These are phyloP conservation scores for Eciton burchellii DNA, from an alignment of 1,140 invertebrate species.

Conservation along the genomic window DNA sequence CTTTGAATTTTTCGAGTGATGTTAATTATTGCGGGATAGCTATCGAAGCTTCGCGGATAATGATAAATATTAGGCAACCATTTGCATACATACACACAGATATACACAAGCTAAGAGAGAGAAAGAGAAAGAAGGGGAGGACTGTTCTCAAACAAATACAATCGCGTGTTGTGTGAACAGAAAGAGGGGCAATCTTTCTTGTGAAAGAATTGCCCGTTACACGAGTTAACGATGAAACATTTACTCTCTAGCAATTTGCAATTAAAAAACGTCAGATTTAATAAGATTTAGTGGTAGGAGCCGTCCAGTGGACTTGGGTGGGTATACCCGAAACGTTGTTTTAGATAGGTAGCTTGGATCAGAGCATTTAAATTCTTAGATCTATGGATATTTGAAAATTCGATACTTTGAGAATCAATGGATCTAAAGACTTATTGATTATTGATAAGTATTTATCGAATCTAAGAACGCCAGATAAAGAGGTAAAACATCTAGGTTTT, in stretches of 20 bases:
- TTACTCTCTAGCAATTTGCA: constrained; percentile 71
- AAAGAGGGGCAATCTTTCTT: constrained; percentile 10
- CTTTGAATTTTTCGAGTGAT: constrained; percentile 30
- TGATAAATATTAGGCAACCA: constrained; percentile 21
- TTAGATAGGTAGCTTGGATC: constrained; percentile 48
- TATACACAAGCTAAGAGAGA: too few relatives aligned
- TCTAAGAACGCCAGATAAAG: constrained; percentile 6
- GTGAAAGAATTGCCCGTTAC: constrained; percentile 16
- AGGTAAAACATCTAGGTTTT: constrained; percentile 12
- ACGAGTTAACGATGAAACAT: constrained; percentile 61
- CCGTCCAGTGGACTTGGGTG: constrained; percentile 80
- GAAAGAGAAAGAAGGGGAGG: too few relatives aligned
- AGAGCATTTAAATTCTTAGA: constrained; percentile 28
- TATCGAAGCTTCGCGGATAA: constrained; percentile 37
- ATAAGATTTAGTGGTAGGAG: constrained; percentile 78
- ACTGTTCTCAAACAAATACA: constrained; percentile 37
- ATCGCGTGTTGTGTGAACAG: constrained; percentile 35
- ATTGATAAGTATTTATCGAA: constrained; percentile 1
- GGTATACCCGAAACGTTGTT: constrained; percentile 68
- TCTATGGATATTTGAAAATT: constrained; percentile 40
- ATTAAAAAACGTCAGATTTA: constrained; percentile 63
- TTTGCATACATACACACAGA: background rate
- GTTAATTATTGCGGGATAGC: constrained; percentile 25
- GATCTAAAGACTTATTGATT: constrained; percentile 19
- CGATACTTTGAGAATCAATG: constrained; percentile 32